Base-by-base conservation (phyloP, 2,888 invertebrate genomes). In the Ennomos fuscantarius region DNA sequence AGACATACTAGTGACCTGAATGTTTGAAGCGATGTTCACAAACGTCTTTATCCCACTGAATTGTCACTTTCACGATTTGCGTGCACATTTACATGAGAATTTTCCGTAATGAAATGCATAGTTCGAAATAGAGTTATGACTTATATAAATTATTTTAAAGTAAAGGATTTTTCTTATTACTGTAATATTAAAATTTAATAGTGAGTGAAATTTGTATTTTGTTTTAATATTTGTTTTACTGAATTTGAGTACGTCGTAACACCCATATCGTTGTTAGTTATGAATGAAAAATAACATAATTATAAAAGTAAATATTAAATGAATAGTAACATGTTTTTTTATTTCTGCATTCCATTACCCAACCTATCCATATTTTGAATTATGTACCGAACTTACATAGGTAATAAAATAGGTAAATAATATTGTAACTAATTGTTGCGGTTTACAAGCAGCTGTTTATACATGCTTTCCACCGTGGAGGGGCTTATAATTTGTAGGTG, bases 181-280 rank as follows among this genome's bases (percentile, higher is more conserved):
- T 86, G 86, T 90, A 90, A 86, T 87, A 89, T 87, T 91, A 89
- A 91, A 92, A 87, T 68, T 90, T 88, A 89, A 89, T 91, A 92
- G 90, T 86, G 92, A 92, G 92, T 92, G 92, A 89, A 90, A 88
- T 87, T 89, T 89, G 89, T 90, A 88, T 88, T 88, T 90, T 87
- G 86, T 91, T 91, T 91, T 88, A 89, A 89, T 81, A 79, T 87
- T 89, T 89, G 89, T 91, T 91, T 91, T 90, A 90, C 87, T 87
- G 91, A 88, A 89, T 89, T 90, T 89, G 86, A 90, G 86, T 89
- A 89, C 87, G 89, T 91, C 87, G 86, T 92, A 92, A 92, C 92
- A 90, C 90, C 87, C 92, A 91, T 92, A 92, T 92, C 92, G 92
- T 92, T 92, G 91, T 92, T 92, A 92, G 92, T 92, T 91, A 92